Evolutionary conservation across 2,113 vertebrate genomes (phyloP), one percentile per base, ranked within the genome.

Genomic region (Corythoichthys haematopterus): DNA sequence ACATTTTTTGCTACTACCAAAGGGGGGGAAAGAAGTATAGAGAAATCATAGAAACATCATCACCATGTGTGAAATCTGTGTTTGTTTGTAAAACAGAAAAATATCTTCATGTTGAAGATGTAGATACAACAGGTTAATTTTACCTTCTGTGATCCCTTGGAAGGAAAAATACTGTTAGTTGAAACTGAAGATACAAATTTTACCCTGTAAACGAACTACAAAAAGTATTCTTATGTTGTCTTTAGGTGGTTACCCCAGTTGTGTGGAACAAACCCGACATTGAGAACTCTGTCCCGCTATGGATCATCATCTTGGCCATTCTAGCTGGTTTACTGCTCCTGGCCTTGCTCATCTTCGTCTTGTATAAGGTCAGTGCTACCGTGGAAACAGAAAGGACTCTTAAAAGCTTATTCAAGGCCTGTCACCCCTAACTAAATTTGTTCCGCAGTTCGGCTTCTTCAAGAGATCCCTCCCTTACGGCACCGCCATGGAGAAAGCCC

Each of bases 401-500:
- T 28, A 46, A 33, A 11, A 57, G 12, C 28, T 3, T 36, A 35
- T 57, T 36, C 33, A 36, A 57, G 5, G 12, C 6, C 11, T n/a
- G 58, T 43, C 58, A 43, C 11, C 6, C 16, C n/a, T 37, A 64
- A 48, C 3, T 16, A 51, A 20, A 58, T 13, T 37, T 33, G 52
- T 66, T 51, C 52, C n/a, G 28, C 74, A 98, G 95, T 88, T 96
- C 2, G 95, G 94, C 69, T 98, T 98, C 91, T 98, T 98, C 84
- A 96, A 98, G 84, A 92, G 95, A 72, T 91, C 96, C 5, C 84
- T 94, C 35, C 94, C 94, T 0, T 95, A 96, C 0, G 94, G 95
- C 86, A 95, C 95, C 0, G 94, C 96, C 72, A 97, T 96, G 96
- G 95, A 98, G 87, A 98, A 96, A 87, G 96, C 96, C 3, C 93